Base-by-base conservation (phyloP, 2,888 invertebrate genomes). In the Ceramica pisi region DNA sequence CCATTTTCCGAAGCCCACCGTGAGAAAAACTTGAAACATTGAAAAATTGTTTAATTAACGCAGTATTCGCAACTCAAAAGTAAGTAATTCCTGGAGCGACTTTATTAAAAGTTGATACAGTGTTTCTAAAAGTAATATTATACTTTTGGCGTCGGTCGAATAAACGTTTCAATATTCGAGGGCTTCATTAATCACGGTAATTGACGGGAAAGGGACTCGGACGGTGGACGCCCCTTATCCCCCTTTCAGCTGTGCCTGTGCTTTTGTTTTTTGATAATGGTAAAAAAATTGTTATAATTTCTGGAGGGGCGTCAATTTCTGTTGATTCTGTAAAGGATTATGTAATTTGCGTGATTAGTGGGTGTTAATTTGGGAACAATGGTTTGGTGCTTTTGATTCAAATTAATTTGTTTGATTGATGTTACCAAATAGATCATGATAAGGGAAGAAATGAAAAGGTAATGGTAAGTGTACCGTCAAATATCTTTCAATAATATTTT, bases 111-210 rank as follows among this genome's bases (percentile, higher is more conserved):
- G 92, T 93, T 93, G 88, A 91, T 91, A 90, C 87, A 86, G 85
- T 74, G 76, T 80, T 93, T 92, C 89, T 88, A 87, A 84, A 91
- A 92, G 93, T 93, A 92, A 92, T 94, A 91, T 94, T 91, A 94
- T 94, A 94, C 94, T 93, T 94, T 92, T 90, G 71, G 91, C 90
- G 90, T 90, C 90, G 92, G 91, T 91, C 92, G 91, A 93, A 93
- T 94, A 94, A 94, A 94, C 94, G 94, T 94, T 96, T 94, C 94
- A 95, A 95, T 96, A 95, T 95, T 94, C 93, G 89, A 89, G 90
- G 90, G 90, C 88, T 93, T 93, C 95, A 96, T 95, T 96, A 95
- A 95, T 95, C 95, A 95, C 91, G 88, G 91, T 95, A 95, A 96
- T 95, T 96, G 96, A 95, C 95, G 94, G 91, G 89, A 91, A 90